These are phyloP conservation scores for Athalia cordata DNA, from an alignment of 2,888 invertebrate genomes.

Conservation along the genomic window DNA sequence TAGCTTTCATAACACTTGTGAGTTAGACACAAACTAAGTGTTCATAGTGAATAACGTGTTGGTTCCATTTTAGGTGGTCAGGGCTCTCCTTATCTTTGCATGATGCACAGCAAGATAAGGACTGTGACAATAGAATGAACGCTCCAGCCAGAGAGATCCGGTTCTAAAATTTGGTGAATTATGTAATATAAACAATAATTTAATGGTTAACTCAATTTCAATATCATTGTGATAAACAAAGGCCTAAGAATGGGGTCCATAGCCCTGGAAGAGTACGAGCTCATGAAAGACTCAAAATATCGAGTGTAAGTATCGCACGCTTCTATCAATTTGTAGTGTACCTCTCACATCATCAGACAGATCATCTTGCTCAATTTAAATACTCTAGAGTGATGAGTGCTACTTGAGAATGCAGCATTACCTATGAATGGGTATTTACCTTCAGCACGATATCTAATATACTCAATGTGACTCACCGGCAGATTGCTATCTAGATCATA, in stretches of 20 bases:
- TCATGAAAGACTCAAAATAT: slow-evolving; percentile 89
- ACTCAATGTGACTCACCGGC: slow-evolving; percentile 6
- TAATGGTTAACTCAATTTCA: slow-evolving; percentile 14
- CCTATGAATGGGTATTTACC: too few species aligned
- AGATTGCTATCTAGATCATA: too few species aligned
- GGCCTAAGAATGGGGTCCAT: slow-evolving; percentile 74
- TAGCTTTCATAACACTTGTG: too few species aligned
- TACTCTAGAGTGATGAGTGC: too few species aligned
- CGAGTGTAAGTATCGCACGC: slow-evolving; percentile 76
- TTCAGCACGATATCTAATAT: too few species aligned
- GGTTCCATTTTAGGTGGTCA: slow-evolving; percentile 7
- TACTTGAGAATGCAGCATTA: too few species aligned
- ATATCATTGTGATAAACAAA: slow-evolving; percentile 30
- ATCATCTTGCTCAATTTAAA: background rate
- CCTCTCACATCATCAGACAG: slow-evolving; percentile 1
- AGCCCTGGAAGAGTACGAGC: slow-evolving; percentile 85
- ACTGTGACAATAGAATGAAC: slow-evolving; percentile 9
- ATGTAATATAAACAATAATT: slow-evolving; percentile 39
- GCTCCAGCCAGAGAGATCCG: slow-evolving; percentile 21
- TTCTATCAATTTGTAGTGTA: slow-evolving; percentile 25
- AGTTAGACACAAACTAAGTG: background rate
- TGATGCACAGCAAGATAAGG: slow-evolving; percentile 42
- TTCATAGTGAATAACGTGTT: background rate
- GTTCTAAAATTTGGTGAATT: slow-evolving; percentile 30
- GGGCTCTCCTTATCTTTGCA: slow-evolving; percentile 29